Base-by-base conservation (phyloP, 2,113 vertebrate species). In the Azemiops feae region DNA sequence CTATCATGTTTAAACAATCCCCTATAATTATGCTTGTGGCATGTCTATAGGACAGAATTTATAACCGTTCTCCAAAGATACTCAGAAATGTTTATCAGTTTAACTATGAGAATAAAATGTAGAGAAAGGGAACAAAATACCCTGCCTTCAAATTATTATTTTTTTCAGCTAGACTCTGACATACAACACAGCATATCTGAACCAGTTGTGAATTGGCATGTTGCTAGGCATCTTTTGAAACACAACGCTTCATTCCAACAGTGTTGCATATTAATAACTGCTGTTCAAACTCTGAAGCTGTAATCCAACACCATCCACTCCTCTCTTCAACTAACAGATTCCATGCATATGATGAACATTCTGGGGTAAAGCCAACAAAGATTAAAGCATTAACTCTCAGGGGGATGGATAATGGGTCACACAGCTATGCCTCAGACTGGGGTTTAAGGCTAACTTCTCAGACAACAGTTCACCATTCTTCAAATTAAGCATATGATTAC, bases 201-300 rank as follows among this genome's bases (percentile, higher is more conserved):
- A 90, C 90, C 88, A 50, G 54, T 54, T 89, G 89, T 91, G 93
- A 95, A 97, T 94, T 92, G 91, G 87, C 93, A 5, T 2, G 64
- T 96, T 96, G 94, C 94, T 89, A 94, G 92, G 92, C 91, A 1
- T 94, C 92, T 95, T 96, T 95, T 95, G 96, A 96, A 97, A 96
- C 89, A 1, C 81, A 96, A 96, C 69, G 92, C 93, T 95, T 89
- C 25, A 74, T 90, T 89, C 93, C 34, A 91, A 93, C 50, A 30
- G 85, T 95, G 92, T 92, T 91, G 92, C 93, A 95, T 94, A 93
- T 92, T 96, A 93, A 93, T 89, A 8, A 0, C 85, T 92, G 92
- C 91, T 95, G 95, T 94, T 95, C 47, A 94, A 96, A 95, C 0
- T 34, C 93, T 90, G 93, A 92, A 86, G 93, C 86, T 92, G 93